Conservation (phyloP, 2,797 vertebrate species). For the Microctenopoma steveboyesi region DNA sequence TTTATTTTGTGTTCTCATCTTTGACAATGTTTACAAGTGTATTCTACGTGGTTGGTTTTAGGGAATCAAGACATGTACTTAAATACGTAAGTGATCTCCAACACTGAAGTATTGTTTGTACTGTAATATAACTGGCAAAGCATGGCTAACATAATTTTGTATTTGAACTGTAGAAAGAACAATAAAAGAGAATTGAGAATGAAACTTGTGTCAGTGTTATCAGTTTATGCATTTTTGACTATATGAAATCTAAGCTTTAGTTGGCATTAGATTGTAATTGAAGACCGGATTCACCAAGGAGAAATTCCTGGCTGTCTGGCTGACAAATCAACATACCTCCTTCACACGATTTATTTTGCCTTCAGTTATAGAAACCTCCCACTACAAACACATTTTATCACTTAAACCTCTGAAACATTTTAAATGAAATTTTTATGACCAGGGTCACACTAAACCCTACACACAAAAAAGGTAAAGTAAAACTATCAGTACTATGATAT, state of each 20-base stretch:
- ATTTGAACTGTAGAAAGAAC: conserved; percentile 31
- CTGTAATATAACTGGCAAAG: conserved; percentile 37
- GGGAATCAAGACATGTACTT: conserved; percentile 29
- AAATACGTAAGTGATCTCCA: conserved; percentile 19
- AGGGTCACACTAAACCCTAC: too few species aligned
- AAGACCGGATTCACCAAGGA: neutral
- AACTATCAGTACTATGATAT: too few species aligned
- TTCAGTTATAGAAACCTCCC: neutral
- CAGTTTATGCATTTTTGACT: neutral
- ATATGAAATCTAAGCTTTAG: neutral
- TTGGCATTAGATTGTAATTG: neutral
- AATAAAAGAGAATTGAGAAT: conserved; percentile 43
- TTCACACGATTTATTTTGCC: neutral
- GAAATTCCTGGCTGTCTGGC: neutral
- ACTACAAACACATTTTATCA: neutral
- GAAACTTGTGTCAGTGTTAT: neutral
- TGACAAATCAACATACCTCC: neutral
- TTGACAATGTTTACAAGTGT: conserved; percentile 62
- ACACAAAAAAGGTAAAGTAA: too few species aligned
- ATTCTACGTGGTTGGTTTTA: conserved; percentile 38
- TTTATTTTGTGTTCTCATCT: conserved; percentile 6
- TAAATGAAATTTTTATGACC: neutral
- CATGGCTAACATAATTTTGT: conserved; percentile 23
- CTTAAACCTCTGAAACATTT: neutral
- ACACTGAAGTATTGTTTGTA: conserved; percentile 5